Evolutionary conservation across 1,140 invertebrate species (phyloP), one percentile per base, ranked within the genome.

Genomic region (Rhynchophorus ferrugineus): DNA sequence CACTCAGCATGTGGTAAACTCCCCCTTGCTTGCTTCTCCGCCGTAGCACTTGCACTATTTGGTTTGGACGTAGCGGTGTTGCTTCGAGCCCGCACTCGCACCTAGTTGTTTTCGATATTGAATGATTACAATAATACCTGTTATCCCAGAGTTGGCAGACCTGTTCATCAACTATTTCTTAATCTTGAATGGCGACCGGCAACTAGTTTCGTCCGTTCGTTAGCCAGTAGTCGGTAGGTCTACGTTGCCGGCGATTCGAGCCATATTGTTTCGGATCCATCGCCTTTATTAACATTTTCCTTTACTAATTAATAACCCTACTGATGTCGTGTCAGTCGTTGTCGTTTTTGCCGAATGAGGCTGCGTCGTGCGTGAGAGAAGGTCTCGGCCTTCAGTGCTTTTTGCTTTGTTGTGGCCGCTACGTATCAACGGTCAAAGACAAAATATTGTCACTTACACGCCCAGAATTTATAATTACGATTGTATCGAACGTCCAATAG

Each of bases 91-190:
- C 57, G 56, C n/a, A n/a, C 54, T 59, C 53, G 56, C 57, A 57
- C 55, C 49, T 63, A 63, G 61, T 61, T 60, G 53, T 61, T 64
- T 65, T 64, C 56, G 60, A 63, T 66, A 66, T 64, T 63, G 60
- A 67, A 65, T 59, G 61, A 60, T 64, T 61, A 66, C 64, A 66
- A 66, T 68, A 66, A 59, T 63, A 68, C 64, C 62, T 68, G 64
- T 68, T 66, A 64, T 59, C 57, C 61, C 53, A 59, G 57, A 61
- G 58, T 58, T 58, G 59, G 49, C 57, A 65, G 63, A 68, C 66
- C 62, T 66, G 66, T 68, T 68, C 63, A 64, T 66, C 63, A 66
- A 61, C 63, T 62, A 66, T 63, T 64, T 59, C 63, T 64, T 57
- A 61, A 62, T 65, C 60, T 64, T 64, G 64, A 65, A 65, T 65